Evolutionary conservation across 1,140 invertebrate species (phyloP).

Genomic region (Temnothorax curvispinosus): DNA sequence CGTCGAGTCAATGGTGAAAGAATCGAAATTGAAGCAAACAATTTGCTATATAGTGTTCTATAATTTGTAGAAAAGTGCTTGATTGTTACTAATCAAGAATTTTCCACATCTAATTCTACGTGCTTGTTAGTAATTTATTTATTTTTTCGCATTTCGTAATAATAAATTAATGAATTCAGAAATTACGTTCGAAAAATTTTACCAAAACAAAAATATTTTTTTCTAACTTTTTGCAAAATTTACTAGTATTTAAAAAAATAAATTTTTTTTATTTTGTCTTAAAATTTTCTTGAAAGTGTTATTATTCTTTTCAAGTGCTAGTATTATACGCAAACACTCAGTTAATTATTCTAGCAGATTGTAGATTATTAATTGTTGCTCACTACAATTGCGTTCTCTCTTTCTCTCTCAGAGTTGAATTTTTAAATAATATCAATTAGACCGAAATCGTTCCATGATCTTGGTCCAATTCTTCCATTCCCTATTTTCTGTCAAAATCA

Average conservation of each 20-base stretch:
- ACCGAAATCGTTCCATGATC: neutral
- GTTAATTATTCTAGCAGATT: neutral
- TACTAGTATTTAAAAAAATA: neutral
- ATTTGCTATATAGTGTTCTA: neutral
- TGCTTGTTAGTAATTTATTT: neutral
- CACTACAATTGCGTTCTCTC: neutral
- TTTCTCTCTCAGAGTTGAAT: neutral
- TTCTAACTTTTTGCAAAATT: neutral
- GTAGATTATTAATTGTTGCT: too few relatives aligned
- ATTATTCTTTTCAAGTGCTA: neutral
- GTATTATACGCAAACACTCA: neutral
- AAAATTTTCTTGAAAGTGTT: neutral
- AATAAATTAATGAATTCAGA: neutral
- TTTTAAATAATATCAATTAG: neutral
- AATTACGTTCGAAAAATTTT: neutral
- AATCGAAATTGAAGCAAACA: neutral
- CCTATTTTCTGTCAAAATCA: neutral
- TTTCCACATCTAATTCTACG: neutral
- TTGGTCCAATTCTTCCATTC: neutral
- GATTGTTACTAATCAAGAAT: neutral
- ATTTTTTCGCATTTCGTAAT: neutral
- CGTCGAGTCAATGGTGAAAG: neutral
- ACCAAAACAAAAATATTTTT: neutral
- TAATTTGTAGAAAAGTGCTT: neutral
- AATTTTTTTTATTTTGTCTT: neutral